Evolutionary conservation across 2,797 vertebrate species (phyloP).

Genomic region (Karalla daura): DNA sequence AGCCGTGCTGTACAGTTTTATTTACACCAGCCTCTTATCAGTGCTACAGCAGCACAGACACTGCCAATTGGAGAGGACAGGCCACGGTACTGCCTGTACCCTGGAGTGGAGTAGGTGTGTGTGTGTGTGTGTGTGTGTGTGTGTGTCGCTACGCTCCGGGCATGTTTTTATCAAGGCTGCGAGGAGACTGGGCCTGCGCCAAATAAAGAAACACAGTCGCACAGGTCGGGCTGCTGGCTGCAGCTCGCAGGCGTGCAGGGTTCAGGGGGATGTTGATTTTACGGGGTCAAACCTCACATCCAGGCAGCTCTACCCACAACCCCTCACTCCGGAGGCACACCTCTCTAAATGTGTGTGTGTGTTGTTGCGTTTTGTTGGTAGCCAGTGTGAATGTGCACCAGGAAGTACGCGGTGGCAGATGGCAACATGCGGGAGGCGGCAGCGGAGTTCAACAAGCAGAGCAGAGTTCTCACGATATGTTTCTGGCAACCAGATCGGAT

Average conservation of each 20-base stretch:
- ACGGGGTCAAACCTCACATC: too few species aligned
- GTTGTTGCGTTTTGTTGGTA: too few species aligned
- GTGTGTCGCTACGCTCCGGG: constrained; percentile 77
- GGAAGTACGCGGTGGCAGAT: constrained; percentile 36
- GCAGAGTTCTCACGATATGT: not conserved
- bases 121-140: too few species aligned
- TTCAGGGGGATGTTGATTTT: too few species aligned
- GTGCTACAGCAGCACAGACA: constrained; percentile 89
- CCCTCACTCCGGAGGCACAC: too few species aligned
- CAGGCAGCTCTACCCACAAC: too few species aligned
- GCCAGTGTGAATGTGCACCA: constrained; percentile 16
- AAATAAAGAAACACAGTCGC: constrained; percentile 21
- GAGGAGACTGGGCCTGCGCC: constrained; percentile 61
- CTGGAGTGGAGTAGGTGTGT: constrained; percentile 87
- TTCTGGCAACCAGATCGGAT: too few species aligned
- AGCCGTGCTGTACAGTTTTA: constrained; percentile 94
- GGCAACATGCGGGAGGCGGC: not conserved
- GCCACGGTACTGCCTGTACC: constrained; percentile 92
- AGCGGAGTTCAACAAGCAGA: constrained; percentile 3
- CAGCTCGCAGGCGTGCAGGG: too few species aligned
- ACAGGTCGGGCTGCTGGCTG: constrained; percentile 23
- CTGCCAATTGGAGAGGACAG: constrained; percentile 94
- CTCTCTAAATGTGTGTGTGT: too few species aligned
- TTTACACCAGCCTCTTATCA: constrained; percentile 99
- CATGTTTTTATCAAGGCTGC: constrained; percentile 69